Evolutionary conservation across 2,113 vertebrate genomes (phyloP), one percentile per base, ranked within the genome.

Genomic region (Tyrannus savana): DNA sequence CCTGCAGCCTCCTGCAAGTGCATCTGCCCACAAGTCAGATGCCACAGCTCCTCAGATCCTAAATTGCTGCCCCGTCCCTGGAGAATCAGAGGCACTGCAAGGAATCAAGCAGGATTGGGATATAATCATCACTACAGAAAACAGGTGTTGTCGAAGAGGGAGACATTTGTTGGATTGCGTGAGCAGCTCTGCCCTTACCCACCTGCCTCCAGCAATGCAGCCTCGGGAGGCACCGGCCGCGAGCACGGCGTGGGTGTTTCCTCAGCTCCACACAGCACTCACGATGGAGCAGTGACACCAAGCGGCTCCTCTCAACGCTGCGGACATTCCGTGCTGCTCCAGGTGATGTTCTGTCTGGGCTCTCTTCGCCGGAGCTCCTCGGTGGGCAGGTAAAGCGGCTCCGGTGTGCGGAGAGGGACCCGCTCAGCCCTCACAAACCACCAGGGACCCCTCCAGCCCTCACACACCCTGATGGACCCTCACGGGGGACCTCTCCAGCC

Each of bases 221-320:
- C 79, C 52, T 30, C 11, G 9, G 49, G 16, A 75, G 60, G 19
- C 33, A 12, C 9, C 0, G 2, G 3, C 4, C 0, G 37, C 24
- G 22, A 2, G 30, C 73, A 7, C 25, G 27, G 1, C 5, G 12
- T 2, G 15, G 6, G 2, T 13, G 30, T 12, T 58, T 7, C 27
- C 23, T 3, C 3, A 17, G 12, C 27, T 6, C 1, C 25, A 2
- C 14, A 2, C 15, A 5, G 46, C n/a, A 15, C 58, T 17, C 19
- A 15, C 82, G 49, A 81, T 75, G 94, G 97, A 76, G 96, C 30
- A 91, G 96, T 93, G 97, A 96, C 97, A 96, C 95, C 97, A 22
- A 59, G 97, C 79, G 97, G 93, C 39, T 42, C 33, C 10, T 8
- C 33, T 30, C 9, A 37, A 2, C 28, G 81, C 33, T 64, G 79